phyloP scores from a whole-genome alignment of 2,888 invertebrate species.

The Dermolepida albohirtum region DNA sequence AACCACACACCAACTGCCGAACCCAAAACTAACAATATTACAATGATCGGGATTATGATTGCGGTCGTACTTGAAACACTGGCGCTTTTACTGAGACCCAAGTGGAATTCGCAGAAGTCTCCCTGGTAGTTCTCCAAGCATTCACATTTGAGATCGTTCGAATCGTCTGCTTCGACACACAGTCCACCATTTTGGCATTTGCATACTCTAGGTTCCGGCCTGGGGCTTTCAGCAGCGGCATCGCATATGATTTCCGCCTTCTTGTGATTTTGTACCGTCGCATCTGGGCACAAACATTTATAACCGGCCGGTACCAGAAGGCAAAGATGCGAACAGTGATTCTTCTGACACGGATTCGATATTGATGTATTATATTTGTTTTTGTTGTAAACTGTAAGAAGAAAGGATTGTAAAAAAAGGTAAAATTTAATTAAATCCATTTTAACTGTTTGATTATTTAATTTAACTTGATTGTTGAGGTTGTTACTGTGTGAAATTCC shows the following conservation, averaged over 20 bases:
- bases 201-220: constrained; percentile 82
- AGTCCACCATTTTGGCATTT: constrained; percentile 89
- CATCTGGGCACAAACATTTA: constrained; percentile 92
- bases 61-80: constrained; percentile 75
- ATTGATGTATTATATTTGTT: constrained; percentile 84
- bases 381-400: constrained; percentile 77
- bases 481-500: too few species aligned
- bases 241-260: constrained; percentile 82
- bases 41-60: constrained; percentile 84
- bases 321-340: constrained; percentile 92
- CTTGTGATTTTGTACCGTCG: constrained; percentile 66
- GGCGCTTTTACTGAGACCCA: constrained; percentile 70
- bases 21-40: constrained; percentile 78
- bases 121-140: constrained; percentile 82
- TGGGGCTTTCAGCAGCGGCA: constrained; percentile 81
- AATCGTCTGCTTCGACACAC: constrained; percentile 71
- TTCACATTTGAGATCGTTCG: constrained; percentile 75
- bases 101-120: constrained; percentile 76
- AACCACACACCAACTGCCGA: constrained; percentile 84
- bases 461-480: too few species aligned
- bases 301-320: constrained; percentile 89
- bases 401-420: background rate
- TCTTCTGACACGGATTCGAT: constrained; percentile 75
- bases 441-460: background rate
- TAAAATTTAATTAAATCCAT: background rate